Base-by-base conservation (phyloP, 2,797 vertebrate species). In the Gambelia wislizenii region DNA sequence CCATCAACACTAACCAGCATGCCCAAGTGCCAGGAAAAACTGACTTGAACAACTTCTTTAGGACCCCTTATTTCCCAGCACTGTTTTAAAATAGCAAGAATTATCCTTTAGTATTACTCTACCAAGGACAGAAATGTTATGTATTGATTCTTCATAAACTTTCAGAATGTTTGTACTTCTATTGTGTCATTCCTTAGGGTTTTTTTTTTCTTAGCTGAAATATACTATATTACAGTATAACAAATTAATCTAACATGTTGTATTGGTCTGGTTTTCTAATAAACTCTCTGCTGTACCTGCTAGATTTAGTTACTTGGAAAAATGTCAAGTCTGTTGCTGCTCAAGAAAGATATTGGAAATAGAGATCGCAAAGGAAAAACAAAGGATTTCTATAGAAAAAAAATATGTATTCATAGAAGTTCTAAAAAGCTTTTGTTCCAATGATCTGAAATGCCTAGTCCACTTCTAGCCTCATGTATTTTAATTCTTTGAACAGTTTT, bases 401-500 rank as follows among this genome's bases (percentile, higher is more conserved):
- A 47, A 75, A 13, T 14, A 49, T 75, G 36, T 39, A 87, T 84
- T 84, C 59, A 81, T 87, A 87, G 64, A 84, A 75, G 1, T 84
- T 83, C 30, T 64, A 67, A 47, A 80, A 49, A 76, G 14, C 16
- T 81, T 87, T 59, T 76, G 70, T 56, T 92, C 85, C 56, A 89
- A 70, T 39, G 82, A 83, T 56, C 72, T 90, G 47, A 74, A 88
- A 89, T 75, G 7, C 83, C 75, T 74, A 90, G 83, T 86, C 59
- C 3, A 69, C 14, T 80, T 75, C 2, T 72, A 9, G 69, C 64
- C 3, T 20, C 39, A 61, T 86, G 47, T 80, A 33, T 69, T 16
- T 89, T 82, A 54, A 42, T 83, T 88, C 9, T 80, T 70, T 88
- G 75, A 61, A 80, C 84, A 64, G 84, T 56, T 76, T 87, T 86